Percentiles rank a stretch among this genome's conserved stretches.
phyloP scores from a whole-genome alignment of 2,797 vertebrate species.

The Limosa lapponica region DNA sequence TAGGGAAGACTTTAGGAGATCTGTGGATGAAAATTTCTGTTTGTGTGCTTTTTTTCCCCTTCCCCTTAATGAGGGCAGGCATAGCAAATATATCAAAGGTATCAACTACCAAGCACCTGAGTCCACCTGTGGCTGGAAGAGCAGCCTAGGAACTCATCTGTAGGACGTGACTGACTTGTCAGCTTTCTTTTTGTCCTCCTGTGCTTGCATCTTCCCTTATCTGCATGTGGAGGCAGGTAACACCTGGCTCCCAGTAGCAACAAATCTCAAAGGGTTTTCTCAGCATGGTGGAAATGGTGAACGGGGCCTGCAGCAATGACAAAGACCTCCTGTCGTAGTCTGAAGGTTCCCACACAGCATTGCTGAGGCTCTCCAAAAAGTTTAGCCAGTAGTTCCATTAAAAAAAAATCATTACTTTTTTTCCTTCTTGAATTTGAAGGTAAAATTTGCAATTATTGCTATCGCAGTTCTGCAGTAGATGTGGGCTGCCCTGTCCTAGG shows the following conservation, averaged over 20 bases:
- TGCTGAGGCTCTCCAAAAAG: neutral
- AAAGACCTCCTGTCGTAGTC: neutral
- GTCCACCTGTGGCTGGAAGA: constrained; percentile 13
- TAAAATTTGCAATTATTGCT: neutral
- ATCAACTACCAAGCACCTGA: neutral
- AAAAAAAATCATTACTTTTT: neutral
- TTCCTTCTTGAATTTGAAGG: neutral
- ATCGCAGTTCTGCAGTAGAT: fast-evolving
- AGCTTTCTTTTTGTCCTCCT: neutral
- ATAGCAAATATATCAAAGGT: neutral
- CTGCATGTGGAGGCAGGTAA: neutral
- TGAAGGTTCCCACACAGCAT: neutral
- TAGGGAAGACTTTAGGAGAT: neutral
- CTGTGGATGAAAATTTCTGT: neutral
- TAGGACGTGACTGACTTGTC: neutral
- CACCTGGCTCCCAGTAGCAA: neutral
- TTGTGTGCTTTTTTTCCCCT: neutral
- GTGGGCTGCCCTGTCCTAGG: neutral
- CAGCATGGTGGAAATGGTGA: neutral
- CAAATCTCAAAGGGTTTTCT: neutral
- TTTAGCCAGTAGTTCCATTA: neutral
- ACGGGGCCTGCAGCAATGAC: neutral
- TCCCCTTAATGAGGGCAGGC: neutral
- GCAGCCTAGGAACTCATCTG: neutral
- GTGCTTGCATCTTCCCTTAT: neutral